Conservation (phyloP, 2,113 vertebrate genomes). For the Colinus virginianus region DNA sequence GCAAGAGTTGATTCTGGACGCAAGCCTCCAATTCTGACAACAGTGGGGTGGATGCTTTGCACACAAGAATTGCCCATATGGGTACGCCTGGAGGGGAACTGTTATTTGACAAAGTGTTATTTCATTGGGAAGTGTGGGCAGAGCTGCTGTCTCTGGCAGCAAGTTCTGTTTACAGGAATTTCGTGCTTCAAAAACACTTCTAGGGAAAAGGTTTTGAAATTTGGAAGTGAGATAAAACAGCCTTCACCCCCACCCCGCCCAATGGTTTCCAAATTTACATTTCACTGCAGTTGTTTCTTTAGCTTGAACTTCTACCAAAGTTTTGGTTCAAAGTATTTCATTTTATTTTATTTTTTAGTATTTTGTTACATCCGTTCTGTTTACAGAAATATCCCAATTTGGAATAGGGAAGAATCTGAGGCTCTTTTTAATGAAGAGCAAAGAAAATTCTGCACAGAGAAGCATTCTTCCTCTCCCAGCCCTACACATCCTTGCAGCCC, state of each 20-base stretch:
- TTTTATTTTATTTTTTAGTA: background rate
- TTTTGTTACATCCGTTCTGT: background rate
- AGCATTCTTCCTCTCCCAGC: background rate
- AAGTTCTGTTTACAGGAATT: background rate
- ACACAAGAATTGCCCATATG: background rate
- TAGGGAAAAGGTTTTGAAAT: background rate
- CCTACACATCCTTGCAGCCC: accelerated
- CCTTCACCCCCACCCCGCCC: background rate
- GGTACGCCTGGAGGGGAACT: background rate
- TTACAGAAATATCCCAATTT: background rate
- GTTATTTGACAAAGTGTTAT: background rate
- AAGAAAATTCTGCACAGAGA: background rate
- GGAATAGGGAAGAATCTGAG: background rate
- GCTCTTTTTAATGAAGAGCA: background rate
- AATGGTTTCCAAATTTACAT: background rate
- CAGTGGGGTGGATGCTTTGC: accelerated
- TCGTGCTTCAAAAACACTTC: background rate
- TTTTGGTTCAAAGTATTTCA: background rate
- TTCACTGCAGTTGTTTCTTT: background rate
- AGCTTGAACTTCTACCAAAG: background rate
- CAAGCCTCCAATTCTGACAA: accelerated
- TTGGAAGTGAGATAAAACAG: background rate
- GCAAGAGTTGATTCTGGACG: background rate
- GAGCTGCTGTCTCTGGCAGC: background rate
- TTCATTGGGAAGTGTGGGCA: background rate